These are phyloP conservation scores for Tachypleus tridentatus DNA, from an alignment of 1,140 invertebrate genomes.

Conservation along the genomic window DNA sequence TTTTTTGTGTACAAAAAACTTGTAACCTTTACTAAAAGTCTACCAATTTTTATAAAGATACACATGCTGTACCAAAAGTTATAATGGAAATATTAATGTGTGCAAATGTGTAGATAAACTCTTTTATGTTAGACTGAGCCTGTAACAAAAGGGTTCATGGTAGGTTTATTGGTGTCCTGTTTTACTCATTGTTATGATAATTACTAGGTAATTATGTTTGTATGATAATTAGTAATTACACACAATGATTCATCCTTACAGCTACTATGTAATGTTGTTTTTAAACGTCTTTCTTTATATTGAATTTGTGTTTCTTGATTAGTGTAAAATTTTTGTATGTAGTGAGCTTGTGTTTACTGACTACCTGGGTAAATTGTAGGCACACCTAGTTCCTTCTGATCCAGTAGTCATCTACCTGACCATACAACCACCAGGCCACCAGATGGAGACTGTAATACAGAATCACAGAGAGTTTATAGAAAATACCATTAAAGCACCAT, in stretches of 20 bases:
- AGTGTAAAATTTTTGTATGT: slow-evolving; percentile 21
- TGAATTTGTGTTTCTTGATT: background rate
- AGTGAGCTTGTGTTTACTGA: too few species aligned
- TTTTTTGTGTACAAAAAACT: too few species aligned
- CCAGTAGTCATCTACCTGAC: slow-evolving; percentile 63
- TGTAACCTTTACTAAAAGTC: too few species aligned
- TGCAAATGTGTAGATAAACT: too few species aligned
- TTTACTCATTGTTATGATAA: too few species aligned
- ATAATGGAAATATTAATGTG: too few species aligned
- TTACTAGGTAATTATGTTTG: background rate
- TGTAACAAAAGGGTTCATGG: too few species aligned
- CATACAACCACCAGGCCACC: slow-evolving; percentile 39
- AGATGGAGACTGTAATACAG: slow-evolving; percentile 52
- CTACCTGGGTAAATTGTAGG: slow-evolving; percentile 30
- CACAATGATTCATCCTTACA: background rate
- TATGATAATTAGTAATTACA: background rate
- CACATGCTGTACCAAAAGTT: too few species aligned
- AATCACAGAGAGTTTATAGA: slow-evolving; percentile 63
- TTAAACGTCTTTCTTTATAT: background rate
- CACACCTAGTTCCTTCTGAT: slow-evolving; percentile 82
- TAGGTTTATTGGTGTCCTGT: too few species aligned
- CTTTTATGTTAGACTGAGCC: too few species aligned
- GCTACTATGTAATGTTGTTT: background rate
- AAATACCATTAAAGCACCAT: slow-evolving; percentile 62
- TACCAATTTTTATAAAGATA: too few species aligned